Base-by-base conservation (phyloP, 1,140 invertebrate genomes). In the Macrobrachium nipponense region DNA sequence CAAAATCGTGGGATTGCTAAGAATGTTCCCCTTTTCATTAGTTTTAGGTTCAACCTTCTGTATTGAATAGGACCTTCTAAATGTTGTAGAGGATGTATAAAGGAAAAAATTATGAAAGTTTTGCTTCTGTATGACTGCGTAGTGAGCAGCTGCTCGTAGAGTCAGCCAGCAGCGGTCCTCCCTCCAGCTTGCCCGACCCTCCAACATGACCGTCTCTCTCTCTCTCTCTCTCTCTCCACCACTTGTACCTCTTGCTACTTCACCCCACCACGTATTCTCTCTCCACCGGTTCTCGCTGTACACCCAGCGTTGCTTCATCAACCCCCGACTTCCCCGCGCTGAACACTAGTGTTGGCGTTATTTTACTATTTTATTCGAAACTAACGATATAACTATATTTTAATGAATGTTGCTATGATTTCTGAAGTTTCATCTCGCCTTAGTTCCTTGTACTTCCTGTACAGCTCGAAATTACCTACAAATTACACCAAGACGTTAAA, bases 81-180 rank as follows among this genome's bases (percentile, higher is more conserved):
- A 59, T 77, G 58, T 77, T 18, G 72, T 43, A 61, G 43, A 20
- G 78, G 61, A n/a, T 64, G 43, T 36, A 44, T 64, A 60, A 62
- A 75, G 82, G 44, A 77, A 17, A 36, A 73, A 36, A 73, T 73
- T 73, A 43, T 73, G 70, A 43, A 36, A 36, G 70, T n/a, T 20
- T n/a, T 73, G 70, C 23, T 73, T 73, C 82, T 76, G 82, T 51
- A 60, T 84, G 73, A 66, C 66, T 66, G 82, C 66, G 64, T 73
- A 84, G 61, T 77, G 51, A 51, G 51, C 82, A 84, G 77, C 66
- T 77, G 68, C 2, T 76, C 66, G 59, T 44, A 66, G 68, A 61
- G 68, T 58, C 58, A 58, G 59, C 23, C 62, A 60, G 58, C 77
- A n/a, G 23, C 77, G 36, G 43, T 44, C n/a, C 20, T 12, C 64